phyloP scores from a whole-genome alignment of 2,888 invertebrate species.

The Volucella zonaria region DNA sequence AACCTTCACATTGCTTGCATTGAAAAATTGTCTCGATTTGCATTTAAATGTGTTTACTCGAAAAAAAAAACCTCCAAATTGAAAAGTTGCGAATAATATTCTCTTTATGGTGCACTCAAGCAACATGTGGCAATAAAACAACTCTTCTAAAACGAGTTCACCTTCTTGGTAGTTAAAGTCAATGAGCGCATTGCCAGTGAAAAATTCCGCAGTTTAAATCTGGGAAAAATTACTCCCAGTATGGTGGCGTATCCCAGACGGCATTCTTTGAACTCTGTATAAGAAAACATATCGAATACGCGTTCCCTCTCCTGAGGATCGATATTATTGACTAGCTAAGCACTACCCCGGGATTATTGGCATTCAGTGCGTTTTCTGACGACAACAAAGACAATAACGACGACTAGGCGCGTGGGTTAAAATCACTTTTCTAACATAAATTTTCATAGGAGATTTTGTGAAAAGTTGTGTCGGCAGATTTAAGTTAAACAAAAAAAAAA shows the following conservation, averaged over 20 bases:
- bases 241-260: background rate
- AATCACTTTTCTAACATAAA: too few relatives aligned
- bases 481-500: too few relatives aligned
- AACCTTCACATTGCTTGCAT: too few relatives aligned
- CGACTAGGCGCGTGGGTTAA: too few relatives aligned
- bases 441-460: too few relatives aligned
- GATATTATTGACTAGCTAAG: background rate
- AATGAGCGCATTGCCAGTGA: background rate
- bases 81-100: background rate
- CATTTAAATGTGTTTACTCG: too few relatives aligned
- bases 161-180: constrained; percentile 6
- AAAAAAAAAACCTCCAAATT: background rate
- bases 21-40: too few relatives aligned
- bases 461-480: too few relatives aligned
- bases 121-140: background rate
- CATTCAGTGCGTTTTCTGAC: too few relatives aligned
- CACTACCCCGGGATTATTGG: background rate
- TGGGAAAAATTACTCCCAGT: background rate
- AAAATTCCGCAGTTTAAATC: too few relatives aligned
- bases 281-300: constrained; percentile 2
- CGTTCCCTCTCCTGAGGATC: background rate
- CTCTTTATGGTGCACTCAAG: background rate
- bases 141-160: constrained; percentile 30
- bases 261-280: background rate
- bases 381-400: too few relatives aligned